Percentiles rank a stretch among this genome's conserved stretches.
These are phyloP conservation scores for Hypothenemus hampei DNA, from an alignment of 1,140 invertebrate genomes.

Conservation along the genomic window DNA sequence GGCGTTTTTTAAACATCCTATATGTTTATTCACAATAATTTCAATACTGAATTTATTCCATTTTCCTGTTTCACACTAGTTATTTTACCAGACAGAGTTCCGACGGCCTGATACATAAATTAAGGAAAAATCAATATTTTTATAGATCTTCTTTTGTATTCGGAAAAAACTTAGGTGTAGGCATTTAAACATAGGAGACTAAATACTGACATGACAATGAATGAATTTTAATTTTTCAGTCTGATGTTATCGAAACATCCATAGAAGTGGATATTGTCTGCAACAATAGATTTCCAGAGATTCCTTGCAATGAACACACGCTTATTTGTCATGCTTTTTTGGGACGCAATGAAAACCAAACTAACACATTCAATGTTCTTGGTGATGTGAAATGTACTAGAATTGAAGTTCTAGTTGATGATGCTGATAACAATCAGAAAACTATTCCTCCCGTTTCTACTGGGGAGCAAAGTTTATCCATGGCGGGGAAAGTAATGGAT, in stretches of 20 bases:
- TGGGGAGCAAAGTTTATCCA: background rate
- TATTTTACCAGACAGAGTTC: background rate
- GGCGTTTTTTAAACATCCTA: too few species aligned
- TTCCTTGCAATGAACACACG: slow-evolving; percentile 27
- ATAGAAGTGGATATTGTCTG: slow-evolving; percentile 27
- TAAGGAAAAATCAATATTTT: background rate
- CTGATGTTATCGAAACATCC: slow-evolving; percentile 26
- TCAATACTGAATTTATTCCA: too few species aligned
- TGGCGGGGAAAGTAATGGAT: background rate
- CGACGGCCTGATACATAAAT: background rate
- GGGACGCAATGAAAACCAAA: slow-evolving; percentile 5
- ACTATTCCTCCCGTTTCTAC: background rate
- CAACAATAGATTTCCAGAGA: slow-evolving; percentile 24
- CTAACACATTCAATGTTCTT: slow-evolving; percentile 15
- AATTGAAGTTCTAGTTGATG: slow-evolving; percentile 18
- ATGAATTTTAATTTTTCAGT: slow-evolving; percentile 24
- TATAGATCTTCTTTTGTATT: background rate
- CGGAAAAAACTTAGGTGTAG: too few species aligned
- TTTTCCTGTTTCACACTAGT: background rate
- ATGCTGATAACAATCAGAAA: slow-evolving; percentile 16
- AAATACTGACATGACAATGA: too few species aligned
- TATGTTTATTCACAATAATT: too few species aligned
- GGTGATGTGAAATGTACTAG: slow-evolving; percentile 29
- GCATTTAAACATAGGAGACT: too few species aligned
- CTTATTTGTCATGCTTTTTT: slow-evolving; percentile 30